A percentile compares a stretch with the other conserved stretches of the same genome.
phyloP scores from a whole-genome alignment of 2,888 invertebrate genomes.

The Ectemnius cavifrons region DNA sequence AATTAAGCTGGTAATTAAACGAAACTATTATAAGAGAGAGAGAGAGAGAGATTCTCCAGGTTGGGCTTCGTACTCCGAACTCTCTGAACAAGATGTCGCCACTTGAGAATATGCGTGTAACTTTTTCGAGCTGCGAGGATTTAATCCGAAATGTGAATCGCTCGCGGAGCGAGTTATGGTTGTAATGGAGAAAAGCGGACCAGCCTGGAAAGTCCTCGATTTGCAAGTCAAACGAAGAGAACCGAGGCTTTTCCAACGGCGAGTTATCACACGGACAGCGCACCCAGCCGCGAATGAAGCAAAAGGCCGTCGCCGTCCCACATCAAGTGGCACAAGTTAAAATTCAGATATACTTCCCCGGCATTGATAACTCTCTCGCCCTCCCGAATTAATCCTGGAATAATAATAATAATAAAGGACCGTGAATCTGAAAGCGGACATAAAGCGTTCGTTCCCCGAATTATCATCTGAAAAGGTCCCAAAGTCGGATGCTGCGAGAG shows the following conservation, averaged over 20 bases:
- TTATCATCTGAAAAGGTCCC: background rate
- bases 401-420: constrained; percentile 31
- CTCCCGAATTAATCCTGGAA: constrained; percentile 40
- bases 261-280: constrained; percentile 3
- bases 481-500: background rate
- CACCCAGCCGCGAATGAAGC: background rate
- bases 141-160: constrained; percentile 39
- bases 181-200: constrained; percentile 42
- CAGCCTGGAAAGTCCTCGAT: constrained; percentile 27
- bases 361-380: constrained; percentile 36
- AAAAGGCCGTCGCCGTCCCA: background rate
- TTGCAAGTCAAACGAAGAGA: constrained; percentile 60
- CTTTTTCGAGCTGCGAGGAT: constrained; percentile 7
- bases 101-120: background rate
- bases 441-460: background rate
- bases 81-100: no score
- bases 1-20: constrained; percentile 2
- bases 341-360: constrained; percentile 39
- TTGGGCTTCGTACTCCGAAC: no score
- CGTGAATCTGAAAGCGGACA: constrained; percentile 16
- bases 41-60: no score
- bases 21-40: background rate
- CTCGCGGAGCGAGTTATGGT: constrained; percentile 26
- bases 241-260: constrained; percentile 37
- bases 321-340: constrained; percentile 49